Evolutionary conservation across 92 coral and sea anemone genomes (phyloP), one percentile per base, ranked within the genome.

Genomic region (Pocillopora grandis): DNA sequence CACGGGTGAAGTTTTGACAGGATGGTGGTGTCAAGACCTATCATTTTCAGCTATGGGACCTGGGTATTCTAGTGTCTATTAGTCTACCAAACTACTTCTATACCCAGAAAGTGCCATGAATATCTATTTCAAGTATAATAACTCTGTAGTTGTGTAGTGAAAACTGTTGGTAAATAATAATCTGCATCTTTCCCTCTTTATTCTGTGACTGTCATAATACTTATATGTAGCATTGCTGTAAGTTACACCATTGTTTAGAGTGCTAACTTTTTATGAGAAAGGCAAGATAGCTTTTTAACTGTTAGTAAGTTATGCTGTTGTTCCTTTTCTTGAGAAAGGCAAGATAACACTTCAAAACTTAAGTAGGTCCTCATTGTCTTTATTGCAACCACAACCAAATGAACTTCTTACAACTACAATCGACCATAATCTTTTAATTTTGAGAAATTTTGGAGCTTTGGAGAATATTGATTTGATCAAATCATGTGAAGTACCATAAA

Each of bases 21-120:
- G 8, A 69, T 80, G 6, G 73, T 80, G 85, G 85, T 61, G 85
- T 80, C 85, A 80, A 69, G 77, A 80, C 66, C 71, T 71, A 66
- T 65, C 76, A 20, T 12, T 62, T 66, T 71, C 71, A 60, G 65
- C 76, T 48, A 62, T 80, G 23, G 76, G 23, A 68, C 86, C 86
- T 21, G 0, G 76, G 58, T 35, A 72, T 35, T 72, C 76, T 72
- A 72, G 76, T 72, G 61, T 42, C 76, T 72, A 37, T 72, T 72
- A 35, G 76, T 37, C 76, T 72, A 72, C 76, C 61, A 72, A 72
- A 72, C 19, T 14, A 72, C 76, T 72, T 72, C 58, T 72, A 72
- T 72, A 72, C 58, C 76, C 58, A 58, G 36, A 72, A 19, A 72
- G 36, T 72, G 76, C 76, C 61, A 72, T 72, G 76, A 72, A 72